Conservation (phyloP, 37 sponge, comb jelly and placozoan species). For the Cladorhizidae sp. region DNA sequence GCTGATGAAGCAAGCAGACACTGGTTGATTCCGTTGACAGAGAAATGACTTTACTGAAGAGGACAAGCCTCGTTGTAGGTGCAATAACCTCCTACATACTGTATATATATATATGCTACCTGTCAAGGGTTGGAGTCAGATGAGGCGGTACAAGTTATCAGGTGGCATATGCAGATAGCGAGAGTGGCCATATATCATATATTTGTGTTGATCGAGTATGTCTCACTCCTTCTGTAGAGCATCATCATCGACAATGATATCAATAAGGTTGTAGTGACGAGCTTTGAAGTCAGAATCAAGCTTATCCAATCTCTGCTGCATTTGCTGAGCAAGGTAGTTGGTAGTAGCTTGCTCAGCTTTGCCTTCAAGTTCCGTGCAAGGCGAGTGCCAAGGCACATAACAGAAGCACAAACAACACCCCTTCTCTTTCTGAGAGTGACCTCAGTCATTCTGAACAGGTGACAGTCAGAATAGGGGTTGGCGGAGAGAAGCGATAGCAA, state of each 20-base stretch:
- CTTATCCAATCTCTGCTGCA: not conserved
- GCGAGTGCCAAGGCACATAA: too few relatives aligned
- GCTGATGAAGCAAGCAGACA: too few relatives aligned
- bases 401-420: too few relatives aligned
- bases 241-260: not conserved
- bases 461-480: too few relatives aligned
- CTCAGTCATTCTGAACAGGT: too few relatives aligned
- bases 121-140: too few relatives aligned
- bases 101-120: not conserved
- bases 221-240: not conserved
- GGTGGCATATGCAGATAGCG: not conserved
- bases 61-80: not conserved
- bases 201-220: not conserved
- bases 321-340: not conserved
- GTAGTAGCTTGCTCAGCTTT: conserved; percentile 5
- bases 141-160: not conserved
- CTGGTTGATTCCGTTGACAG: not conserved
- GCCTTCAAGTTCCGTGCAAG: too few relatives aligned
- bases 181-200: not conserved
- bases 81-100: not conserved
- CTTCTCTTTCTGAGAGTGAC: too few relatives aligned
- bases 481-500: too few relatives aligned
- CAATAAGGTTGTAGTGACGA: not conserved
- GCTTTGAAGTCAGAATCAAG: not conserved
- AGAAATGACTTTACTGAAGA: not conserved